Evolutionary conservation across 2,113 vertebrate species (phyloP), one percentile per base, ranked within the genome.

Genomic region (Salvator merianae): DNA sequence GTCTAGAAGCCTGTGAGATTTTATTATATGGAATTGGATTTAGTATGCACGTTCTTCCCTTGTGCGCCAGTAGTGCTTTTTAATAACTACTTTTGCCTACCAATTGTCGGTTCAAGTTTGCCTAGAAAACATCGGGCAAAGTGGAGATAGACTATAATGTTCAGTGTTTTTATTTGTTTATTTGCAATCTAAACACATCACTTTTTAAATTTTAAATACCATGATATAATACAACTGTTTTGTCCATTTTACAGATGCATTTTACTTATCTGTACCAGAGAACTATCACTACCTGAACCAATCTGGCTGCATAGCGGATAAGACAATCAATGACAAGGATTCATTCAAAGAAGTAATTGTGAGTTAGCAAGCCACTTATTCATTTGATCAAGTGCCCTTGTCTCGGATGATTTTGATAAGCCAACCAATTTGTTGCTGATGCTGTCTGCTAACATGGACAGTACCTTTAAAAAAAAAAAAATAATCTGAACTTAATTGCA

Each of bases 201-300:
- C 40, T 30, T 66, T 34, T 80, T 65, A 78, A 62, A 40, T 76
- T 84, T 82, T 59, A 62, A 66, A 83, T 73, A 10, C 5, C n/a
- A 6, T 34, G 18, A 0, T 62, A 5, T 62, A 34, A 34, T 62
- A 28, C 10, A 32, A 59, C 32, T 83, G 83, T 89, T 92, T 24
- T 93, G 55, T n/a, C 89, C 38, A 38, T 47, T 87, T 66, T 50
- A 72, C 92, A 99, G 99, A 99, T 95, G 95, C 97, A 43, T 97
- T 98, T 86, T 97, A 97, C 92, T 94, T 99, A 92, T 96, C 96
- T 36, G 93, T 94, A 14, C 94, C 97, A 0, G 97, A 98, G 84
- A 96, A 94, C 90, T 99, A 97, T 93, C 96, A 99, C 94, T 99
- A 99, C 96, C 96, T 99, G 96, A 97, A 96, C 89, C 97, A 97